Conservation (phyloP, 1,140 invertebrate genomes). For the Cydia amplana region DNA sequence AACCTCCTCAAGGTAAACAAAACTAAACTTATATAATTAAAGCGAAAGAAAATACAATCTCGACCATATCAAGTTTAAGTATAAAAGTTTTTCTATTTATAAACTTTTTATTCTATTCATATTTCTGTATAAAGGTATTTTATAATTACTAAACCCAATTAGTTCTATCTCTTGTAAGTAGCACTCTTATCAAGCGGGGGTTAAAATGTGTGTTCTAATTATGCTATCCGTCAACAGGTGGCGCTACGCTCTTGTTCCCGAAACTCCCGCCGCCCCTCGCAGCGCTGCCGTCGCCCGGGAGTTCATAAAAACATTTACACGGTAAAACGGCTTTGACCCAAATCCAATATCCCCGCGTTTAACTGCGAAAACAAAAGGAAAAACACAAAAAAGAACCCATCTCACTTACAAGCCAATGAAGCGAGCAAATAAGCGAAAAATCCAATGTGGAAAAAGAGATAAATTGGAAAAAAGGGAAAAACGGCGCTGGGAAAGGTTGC, state of each 20-base stretch:
- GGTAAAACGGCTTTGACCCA: constrained; percentile 54
- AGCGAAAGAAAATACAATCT: too few relatives aligned
- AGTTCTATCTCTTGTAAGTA: not conserved
- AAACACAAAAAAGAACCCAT: constrained; percentile 55
- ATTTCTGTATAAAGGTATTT: too few relatives aligned
- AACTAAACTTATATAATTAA: too few relatives aligned
- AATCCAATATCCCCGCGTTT: constrained; percentile 60
- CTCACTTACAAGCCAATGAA: constrained; percentile 77
- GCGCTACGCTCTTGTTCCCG: constrained; percentile 35
- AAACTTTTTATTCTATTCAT: too few relatives aligned
- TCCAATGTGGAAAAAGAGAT: constrained; percentile 74
- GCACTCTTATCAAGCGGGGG: not conserved
- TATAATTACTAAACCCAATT: too few relatives aligned
- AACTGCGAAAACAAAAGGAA: constrained; percentile 61
- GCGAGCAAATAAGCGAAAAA: constrained; percentile 78
- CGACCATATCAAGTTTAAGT: too few relatives aligned
- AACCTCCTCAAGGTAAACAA: too few relatives aligned
- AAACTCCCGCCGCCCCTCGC: constrained; percentile 33
- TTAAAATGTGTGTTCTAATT: not conserved
- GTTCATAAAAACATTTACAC: constrained; percentile 38
- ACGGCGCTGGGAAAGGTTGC: constrained; percentile 45
- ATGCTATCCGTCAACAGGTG: constrained; percentile 41
- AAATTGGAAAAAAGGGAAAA: constrained; percentile 66
- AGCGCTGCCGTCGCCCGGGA: constrained; percentile 35
- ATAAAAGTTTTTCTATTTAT: too few relatives aligned